Base-by-base conservation (phyloP, 2,888 invertebrate genomes). In the Melieria picta region DNA sequence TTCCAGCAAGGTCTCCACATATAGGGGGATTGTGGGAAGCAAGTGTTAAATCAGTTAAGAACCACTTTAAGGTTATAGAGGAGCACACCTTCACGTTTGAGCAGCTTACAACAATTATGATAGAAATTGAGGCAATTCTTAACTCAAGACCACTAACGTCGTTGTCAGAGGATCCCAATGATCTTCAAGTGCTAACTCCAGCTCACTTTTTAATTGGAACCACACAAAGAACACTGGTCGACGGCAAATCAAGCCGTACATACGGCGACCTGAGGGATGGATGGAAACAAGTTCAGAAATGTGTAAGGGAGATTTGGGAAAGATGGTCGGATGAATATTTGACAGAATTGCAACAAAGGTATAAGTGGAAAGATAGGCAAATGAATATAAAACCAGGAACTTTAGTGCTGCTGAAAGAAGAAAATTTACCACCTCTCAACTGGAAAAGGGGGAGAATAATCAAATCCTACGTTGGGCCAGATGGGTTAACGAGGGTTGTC, bases 381-480 rank as follows among this genome's bases (percentile, higher is more conserved):
- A 47, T 9, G 16, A 72, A 72, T 16, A 55, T 72, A 46, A 1
- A 56, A 43, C 61, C 46, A 42, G 63, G 66, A 46, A 62, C 65
- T 7, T 16, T 72, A 47, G 72, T 68, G 4, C 58, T 68, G 11
- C 48, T 71, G 11, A 73, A 73, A 62, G 68, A 73, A 45, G 73
- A 71, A 1, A 72, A 72, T 16, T 43, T 63, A 46, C 65, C 58
- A n/a, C 62, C 66, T 7, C 7, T 72, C 43, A 62, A 60, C 62
- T 72, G 72, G 72, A 69, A 62, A 52, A 65, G 65, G 65, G 69
- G 72, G 46, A 69, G 69, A 65, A 57, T 72, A 61, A 62, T 65
- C 61, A 57, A 69, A 57, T 62, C 57, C 7, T 68, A 57, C 67
- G 57, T 71, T 6, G 68, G 68, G 11, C 67, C 66, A 57, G 65